Conservation (phyloP, 2,888 invertebrate species). For the Cheilosia impressa region DNA sequence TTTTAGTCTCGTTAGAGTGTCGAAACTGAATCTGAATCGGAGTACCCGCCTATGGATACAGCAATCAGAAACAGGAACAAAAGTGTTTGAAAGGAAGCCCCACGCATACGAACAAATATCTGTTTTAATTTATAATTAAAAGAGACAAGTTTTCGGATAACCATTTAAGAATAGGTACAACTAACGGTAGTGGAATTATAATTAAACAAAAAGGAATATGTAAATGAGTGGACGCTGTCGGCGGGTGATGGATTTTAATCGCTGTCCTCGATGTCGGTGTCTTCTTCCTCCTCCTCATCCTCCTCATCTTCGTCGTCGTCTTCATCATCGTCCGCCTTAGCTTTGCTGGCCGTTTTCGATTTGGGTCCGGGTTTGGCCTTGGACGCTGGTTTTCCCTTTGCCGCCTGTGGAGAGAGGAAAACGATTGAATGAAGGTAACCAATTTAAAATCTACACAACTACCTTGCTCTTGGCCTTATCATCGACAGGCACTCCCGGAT, state of each 20-base stretch:
- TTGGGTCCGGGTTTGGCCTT: constrained; percentile 50
- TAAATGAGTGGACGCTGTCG: constrained; percentile 33
- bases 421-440: not conserved
- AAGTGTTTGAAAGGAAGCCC: not conserved
- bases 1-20: too few relatives aligned
- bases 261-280: constrained; percentile 81
- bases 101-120: not conserved
- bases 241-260: constrained; percentile 78
- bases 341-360: not conserved
- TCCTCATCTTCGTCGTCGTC: constrained; percentile 79
- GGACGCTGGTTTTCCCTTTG: not conserved
- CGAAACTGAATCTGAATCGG: too few relatives aligned
- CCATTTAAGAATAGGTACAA: constrained; percentile 24
- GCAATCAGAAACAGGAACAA: too few relatives aligned
- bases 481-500: constrained; percentile 78
- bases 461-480: constrained; percentile 79
- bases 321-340: constrained; percentile 55
- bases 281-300: constrained; percentile 80
- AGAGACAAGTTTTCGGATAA: not conserved
- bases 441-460: not conserved
- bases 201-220: constrained; percentile 32
- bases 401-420: not conserved
- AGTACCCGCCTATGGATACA: too few relatives aligned
- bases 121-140: constrained; percentile 1
- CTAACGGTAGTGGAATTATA: constrained; percentile 52